Evolutionary conservation across 2,113 vertebrate genomes (phyloP), one percentile per base, ranked within the genome.

Genomic region (Reinhardtius hippoglossoides): DNA sequence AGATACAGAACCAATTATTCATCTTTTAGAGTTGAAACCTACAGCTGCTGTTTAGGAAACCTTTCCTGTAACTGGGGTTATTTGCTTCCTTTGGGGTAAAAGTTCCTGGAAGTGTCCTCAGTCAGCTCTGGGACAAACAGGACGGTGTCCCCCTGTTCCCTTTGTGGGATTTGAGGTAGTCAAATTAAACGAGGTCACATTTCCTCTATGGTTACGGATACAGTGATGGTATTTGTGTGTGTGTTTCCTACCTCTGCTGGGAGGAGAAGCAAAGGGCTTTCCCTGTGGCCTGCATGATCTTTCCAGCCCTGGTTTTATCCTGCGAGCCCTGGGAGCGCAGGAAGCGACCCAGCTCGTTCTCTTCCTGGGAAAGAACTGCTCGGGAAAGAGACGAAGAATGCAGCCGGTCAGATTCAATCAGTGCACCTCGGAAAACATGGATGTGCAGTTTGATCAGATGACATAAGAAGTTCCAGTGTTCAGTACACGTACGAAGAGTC

Each of bases 241-340:
- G 4, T 40, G 23, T 20, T 20, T 42, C 82, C 42, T 89, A 98
- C 98, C 98, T 97, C 92, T 99, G 98, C 86, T 99, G 98, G 71
- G 98, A 99, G 78, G 98, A 99, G 93, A 98, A 98, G 91, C 98
- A 99, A 74, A 99, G 96, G 0, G 97, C 96, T 89, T 99, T 99
- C 71, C 98, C 98, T 0, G 97, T 97, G 8, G 98, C 98, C 92
- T 99, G 97, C 98, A 99, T 99, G 94, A 99, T 99, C 91, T 99
- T 99, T 74, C 98, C 98, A 14, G 98, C 98, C 86, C 96, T 93
- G 27, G 96, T 97, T 95, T 97, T 98, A 89, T 99, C 97, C 91
- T 98, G 97, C 74, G 96, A 97, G 70, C 97, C 97, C 91, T 99
- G 97, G 2, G 95, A 95, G 83, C 97, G 96, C 82, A 99, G 96